phyloP scores from a whole-genome alignment of 2,113 vertebrate genomes.

The Calyptomena viridis region DNA sequence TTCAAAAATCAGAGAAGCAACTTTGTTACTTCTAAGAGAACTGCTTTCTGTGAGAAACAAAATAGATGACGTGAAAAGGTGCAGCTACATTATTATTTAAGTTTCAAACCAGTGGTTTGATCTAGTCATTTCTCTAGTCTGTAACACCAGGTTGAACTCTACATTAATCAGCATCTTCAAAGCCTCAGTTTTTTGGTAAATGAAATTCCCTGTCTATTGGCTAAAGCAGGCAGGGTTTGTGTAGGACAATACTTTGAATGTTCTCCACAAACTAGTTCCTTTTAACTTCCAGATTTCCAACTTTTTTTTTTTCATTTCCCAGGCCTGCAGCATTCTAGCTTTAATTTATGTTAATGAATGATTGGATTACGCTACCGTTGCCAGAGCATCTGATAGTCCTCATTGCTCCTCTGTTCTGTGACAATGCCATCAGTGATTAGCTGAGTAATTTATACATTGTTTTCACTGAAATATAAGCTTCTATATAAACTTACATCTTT shows the following conservation, averaged over 20 bases:
- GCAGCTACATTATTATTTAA: conserved; percentile 18
- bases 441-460: conserved; percentile 45
- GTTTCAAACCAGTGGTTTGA: conserved; percentile 41
- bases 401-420: conserved; percentile 25
- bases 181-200: conserved; percentile 32
- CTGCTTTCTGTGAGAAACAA: not conserved
- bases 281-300: conserved; percentile 51
- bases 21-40: conserved; percentile 26
- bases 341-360: conserved; percentile 61
- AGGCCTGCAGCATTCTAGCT: conserved; percentile 30
- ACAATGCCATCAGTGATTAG: conserved; percentile 56
- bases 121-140: not conserved
- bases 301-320: conserved; percentile 4
- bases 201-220: conserved; percentile 12
- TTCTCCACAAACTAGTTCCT: not conserved
- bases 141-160: conserved; percentile 12
- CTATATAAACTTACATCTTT: not conserved
- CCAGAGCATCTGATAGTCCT: conserved; percentile 35
- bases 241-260: conserved; percentile 15
- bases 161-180: conserved; percentile 51
- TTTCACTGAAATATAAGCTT: conserved; percentile 28
- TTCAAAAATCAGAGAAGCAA: conserved; percentile 24
- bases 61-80: conserved; percentile 36
- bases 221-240: conserved; percentile 10
- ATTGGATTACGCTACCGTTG: conserved; percentile 33